phyloP scores from a whole-genome alignment of 2,888 invertebrate species.

The Lithodes maja region DNA sequence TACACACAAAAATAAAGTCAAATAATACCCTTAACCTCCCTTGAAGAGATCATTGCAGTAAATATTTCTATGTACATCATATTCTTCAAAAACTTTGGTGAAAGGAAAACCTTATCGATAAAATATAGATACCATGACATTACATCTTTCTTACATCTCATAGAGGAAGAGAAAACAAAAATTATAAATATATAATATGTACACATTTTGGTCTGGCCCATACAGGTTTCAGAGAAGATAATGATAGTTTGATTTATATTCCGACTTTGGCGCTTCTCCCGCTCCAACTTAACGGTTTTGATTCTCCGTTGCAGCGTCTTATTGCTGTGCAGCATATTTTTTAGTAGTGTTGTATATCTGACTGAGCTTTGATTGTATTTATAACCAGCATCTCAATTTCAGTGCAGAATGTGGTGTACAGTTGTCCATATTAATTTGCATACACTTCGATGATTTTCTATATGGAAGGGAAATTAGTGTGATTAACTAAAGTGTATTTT shows the following conservation, averaged over 20 bases:
- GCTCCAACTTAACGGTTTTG: background rate
- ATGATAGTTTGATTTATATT: background rate
- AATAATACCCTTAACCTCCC: background rate
- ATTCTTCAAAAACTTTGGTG: background rate
- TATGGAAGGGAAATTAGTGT: no score
- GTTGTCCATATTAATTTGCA: no score
- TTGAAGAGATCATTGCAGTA: background rate
- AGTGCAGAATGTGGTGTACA: no score
- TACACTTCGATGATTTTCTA: no score
- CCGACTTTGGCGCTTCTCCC: background rate
- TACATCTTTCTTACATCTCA: slow-evolving; percentile 5
- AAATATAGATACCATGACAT: background rate
- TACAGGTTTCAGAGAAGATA: slow-evolving; percentile 1
- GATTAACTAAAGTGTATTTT: no score
- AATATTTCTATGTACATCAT: background rate
- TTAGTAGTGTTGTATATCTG: no score
- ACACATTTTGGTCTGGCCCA: background rate
- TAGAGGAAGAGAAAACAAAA: background rate
- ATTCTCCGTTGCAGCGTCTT: background rate
- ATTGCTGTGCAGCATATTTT: background rate
- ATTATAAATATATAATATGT: background rate
- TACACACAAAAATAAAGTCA: background rate
- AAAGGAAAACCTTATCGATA: background rate
- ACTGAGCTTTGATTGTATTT: no score
- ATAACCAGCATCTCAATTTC: no score